Percentiles rank a stretch among this genome's conserved stretches.
phyloP scores from a whole-genome alignment of 1,140 invertebrate genomes.

The Gonioctena quinquepunctata region DNA sequence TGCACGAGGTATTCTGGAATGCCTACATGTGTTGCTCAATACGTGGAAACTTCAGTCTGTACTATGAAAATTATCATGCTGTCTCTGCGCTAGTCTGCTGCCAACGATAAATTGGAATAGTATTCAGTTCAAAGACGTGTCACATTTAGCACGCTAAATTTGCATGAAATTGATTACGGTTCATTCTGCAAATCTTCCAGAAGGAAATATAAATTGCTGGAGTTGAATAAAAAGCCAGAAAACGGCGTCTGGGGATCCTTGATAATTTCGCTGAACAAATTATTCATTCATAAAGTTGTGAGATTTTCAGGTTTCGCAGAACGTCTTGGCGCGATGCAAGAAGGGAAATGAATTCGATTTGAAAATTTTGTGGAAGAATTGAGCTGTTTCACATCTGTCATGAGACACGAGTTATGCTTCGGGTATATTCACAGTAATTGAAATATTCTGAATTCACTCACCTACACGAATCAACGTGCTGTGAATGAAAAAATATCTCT shows the following conservation, averaged over 20 bases:
- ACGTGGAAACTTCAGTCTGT: too few relatives aligned
- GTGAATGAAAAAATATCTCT: too few relatives aligned
- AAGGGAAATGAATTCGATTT: not conserved
- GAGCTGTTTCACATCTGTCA: too few relatives aligned
- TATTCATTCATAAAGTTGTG: not conserved
- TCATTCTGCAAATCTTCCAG: not conserved
- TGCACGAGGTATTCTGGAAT: too few relatives aligned
- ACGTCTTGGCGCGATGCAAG: not conserved
- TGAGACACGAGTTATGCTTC: too few relatives aligned
- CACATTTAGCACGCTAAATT: not conserved
- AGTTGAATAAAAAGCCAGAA: not conserved
- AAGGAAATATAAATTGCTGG: not conserved
- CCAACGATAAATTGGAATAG: not conserved
- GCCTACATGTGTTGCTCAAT: too few relatives aligned
- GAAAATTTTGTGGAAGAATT: too few relatives aligned
- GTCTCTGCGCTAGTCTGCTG: not conserved
- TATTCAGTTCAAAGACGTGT: not conserved
- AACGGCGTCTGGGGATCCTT: not conserved
- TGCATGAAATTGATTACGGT: not conserved
- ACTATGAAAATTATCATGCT: not conserved
- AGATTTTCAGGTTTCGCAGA: not conserved
- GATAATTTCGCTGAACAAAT: not conserved
- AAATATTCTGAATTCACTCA: too few relatives aligned
- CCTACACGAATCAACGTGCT: too few relatives aligned
- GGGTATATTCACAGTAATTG: too few relatives aligned